Evolutionary conservation across 2,113 vertebrate species (phyloP).

Genomic region (Macrotis lagotis): DNA sequence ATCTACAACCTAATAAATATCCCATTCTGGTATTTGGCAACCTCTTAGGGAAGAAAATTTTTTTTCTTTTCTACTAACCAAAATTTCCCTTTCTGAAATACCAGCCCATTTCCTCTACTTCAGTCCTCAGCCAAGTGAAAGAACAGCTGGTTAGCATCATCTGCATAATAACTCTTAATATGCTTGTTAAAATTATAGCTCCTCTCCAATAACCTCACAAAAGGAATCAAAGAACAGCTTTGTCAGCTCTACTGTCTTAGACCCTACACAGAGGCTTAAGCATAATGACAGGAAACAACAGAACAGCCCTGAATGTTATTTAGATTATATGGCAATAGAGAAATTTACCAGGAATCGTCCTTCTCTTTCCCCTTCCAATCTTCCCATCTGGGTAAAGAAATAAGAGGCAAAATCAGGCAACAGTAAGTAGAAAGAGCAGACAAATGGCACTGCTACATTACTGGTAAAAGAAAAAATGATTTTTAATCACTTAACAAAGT

Average conservation of each 20-base stretch:
- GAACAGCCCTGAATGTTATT: conserved; percentile 28
- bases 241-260: background rate
- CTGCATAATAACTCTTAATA: conserved; percentile 57
- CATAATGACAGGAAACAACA: conserved; percentile 50
- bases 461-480: conserved; percentile 48
- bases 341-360: background rate
- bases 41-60: conserved; percentile 35
- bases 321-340: conserved; percentile 47
- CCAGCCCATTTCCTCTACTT: conserved; percentile 48
- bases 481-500: conserved; percentile 69
- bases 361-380: background rate
- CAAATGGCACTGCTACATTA: conserved; percentile 45
- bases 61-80: conserved; percentile 42
- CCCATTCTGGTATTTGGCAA: conserved; percentile 1
- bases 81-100: conserved; percentile 26
- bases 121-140: conserved; percentile 29
- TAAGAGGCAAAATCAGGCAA: conserved; percentile 46
- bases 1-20: conserved; percentile 45
- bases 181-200: conserved; percentile 50
- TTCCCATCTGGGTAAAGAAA: conserved; percentile 35
- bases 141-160: conserved; percentile 40
- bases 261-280: conserved; percentile 44
- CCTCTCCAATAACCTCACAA: conserved; percentile 47
- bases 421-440: conserved; percentile 20
- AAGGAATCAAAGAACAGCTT: conserved; percentile 58